phyloP scores from a whole-genome alignment of 1,140 invertebrate genomes.

The Penaeus chinensis region DNA sequence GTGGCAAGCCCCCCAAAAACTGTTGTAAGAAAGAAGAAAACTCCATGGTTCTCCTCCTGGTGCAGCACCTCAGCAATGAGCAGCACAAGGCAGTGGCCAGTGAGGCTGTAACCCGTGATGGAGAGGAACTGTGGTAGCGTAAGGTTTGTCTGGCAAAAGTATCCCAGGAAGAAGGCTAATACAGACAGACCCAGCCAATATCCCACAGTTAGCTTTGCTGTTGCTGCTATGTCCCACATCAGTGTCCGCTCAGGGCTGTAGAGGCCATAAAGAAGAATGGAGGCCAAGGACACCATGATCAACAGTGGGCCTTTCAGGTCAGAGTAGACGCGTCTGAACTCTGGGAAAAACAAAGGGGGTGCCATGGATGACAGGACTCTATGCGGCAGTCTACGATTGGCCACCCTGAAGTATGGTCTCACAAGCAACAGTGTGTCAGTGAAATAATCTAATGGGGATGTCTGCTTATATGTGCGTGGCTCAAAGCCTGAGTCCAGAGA shows the following conservation, averaged over 20 bases:
- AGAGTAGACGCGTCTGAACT: slow-evolving; percentile 39
- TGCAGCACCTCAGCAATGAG: slow-evolving; percentile 45
- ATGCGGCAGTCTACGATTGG: slow-evolving; percentile 29
- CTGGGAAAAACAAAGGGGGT: slow-evolving; percentile 39
- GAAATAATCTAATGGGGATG: not conserved
- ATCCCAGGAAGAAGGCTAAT: slow-evolving; percentile 33
- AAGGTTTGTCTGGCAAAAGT: slow-evolving; percentile 31
- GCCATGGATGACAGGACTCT: slow-evolving; percentile 34
- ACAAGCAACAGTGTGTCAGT: not conserved
- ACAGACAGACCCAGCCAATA: slow-evolving; percentile 43
- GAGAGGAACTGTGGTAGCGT: slow-evolving; percentile 31
- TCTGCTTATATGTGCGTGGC: not conserved
- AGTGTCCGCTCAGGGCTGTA: slow-evolving; percentile 36
- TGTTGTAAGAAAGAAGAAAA: slow-evolving; percentile 43
- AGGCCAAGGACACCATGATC: slow-evolving; percentile 12
- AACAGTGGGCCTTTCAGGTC: slow-evolving; percentile 41
- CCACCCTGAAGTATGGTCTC: slow-evolving; percentile 19
- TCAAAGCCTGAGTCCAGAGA: slow-evolving; percentile 23
- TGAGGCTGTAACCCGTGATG: slow-evolving; percentile 44
- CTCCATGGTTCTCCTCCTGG: slow-evolving; percentile 40
- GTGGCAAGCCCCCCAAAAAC: slow-evolving; percentile 54
- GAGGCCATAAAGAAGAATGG: slow-evolving; percentile 43
- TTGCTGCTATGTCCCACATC: slow-evolving; percentile 13
- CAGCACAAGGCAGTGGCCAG: slow-evolving; percentile 47
- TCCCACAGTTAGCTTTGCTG: slow-evolving; percentile 34